phyloP scores from a whole-genome alignment of 2,888 invertebrate genomes.

The Schizotus pectinicornis region DNA sequence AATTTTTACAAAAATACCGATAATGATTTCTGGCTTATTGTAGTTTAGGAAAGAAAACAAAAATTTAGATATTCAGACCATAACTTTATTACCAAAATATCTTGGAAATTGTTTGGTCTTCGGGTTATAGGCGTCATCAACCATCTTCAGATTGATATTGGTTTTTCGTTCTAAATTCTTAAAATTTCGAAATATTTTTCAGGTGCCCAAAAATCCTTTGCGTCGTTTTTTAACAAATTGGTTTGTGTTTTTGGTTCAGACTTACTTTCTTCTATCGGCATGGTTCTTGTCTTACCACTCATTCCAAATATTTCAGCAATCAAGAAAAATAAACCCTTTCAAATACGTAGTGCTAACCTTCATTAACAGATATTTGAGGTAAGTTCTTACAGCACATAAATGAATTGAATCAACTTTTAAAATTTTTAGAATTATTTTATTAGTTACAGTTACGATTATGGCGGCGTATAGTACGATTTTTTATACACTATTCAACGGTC shows the following conservation, averaged over 20 bases:
- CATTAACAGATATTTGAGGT: slow-evolving; percentile 21
- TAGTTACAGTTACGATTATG: slow-evolving; percentile 34
- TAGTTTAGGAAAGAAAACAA: no score
- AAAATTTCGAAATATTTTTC: neutral
- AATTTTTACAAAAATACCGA: no score
- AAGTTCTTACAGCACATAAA: neutral
- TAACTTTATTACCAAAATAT: no score
- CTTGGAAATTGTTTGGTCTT: no score
- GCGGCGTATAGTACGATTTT: slow-evolving; percentile 34
- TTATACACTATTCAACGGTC: slow-evolving; percentile 32
- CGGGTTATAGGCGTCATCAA: no score
- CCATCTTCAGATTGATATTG: neutral
- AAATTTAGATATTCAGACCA: no score
- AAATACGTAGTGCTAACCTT: slow-evolving; percentile 12
- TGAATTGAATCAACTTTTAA: neutral
- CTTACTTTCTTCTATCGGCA: slow-evolving; percentile 39
- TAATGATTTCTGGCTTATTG: no score
- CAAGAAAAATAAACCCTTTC: neutral
- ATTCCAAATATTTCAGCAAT: slow-evolving; percentile 34
- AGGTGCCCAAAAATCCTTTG: slow-evolving; percentile 24
- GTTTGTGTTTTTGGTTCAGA: slow-evolving; percentile 39
- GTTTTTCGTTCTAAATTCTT: no score
- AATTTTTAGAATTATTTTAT: slow-evolving; percentile 35
- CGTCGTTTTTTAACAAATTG: slow-evolving; percentile 28
- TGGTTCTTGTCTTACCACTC: slow-evolving; percentile 41